Evolutionary conservation across 64 coral and sea anemone genomes (phyloP).

Genomic region (Pocillopora verrucosa): DNA sequence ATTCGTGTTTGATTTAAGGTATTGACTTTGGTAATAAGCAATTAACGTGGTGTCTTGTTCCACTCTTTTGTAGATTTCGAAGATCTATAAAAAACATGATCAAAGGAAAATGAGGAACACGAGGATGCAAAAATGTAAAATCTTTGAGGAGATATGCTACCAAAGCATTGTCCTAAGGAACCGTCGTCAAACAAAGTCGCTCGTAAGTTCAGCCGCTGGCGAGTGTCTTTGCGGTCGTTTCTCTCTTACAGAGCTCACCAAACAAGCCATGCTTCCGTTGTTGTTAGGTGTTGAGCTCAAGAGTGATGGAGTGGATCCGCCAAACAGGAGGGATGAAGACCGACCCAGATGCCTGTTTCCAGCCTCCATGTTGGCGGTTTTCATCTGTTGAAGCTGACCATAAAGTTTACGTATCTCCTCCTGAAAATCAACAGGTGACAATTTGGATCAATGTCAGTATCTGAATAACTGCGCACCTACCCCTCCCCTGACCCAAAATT

Average conservation of each 20-base stretch:
- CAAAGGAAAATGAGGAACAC: background rate
- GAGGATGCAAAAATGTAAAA: background rate
- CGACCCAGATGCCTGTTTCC: constrained; percentile 79
- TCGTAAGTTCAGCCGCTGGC: constrained; percentile 68
- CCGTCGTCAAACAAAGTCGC: constrained; percentile 63
- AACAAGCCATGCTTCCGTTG: constrained; percentile 19
- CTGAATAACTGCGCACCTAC: too few relatives aligned
- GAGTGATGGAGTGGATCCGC: constrained; percentile 39
- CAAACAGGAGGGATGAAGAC: constrained; percentile 38
- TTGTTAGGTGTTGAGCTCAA: constrained; percentile 13
- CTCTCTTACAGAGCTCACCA: constrained; percentile 33
- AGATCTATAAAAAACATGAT: background rate
- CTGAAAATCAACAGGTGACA: constrained; percentile 1
- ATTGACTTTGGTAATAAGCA: too few relatives aligned
- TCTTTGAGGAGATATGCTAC: background rate
- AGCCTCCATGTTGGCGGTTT: constrained; percentile 78
- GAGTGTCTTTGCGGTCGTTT: constrained; percentile 64
- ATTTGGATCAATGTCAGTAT: too few relatives aligned
- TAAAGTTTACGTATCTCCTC: constrained; percentile 90
- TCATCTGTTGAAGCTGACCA: constrained; percentile 77
- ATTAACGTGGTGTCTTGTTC: too few relatives aligned
- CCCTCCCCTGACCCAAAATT: too few relatives aligned
- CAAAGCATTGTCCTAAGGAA: background rate
- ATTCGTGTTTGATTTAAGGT: too few relatives aligned
- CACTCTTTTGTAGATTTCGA: too few relatives aligned